Percentiles rank a stretch among this genome's conserved stretches.
These are phyloP conservation scores for Poliocrania exsul DNA, from an alignment of 2,797 vertebrate species.

Conservation along the genomic window DNA sequence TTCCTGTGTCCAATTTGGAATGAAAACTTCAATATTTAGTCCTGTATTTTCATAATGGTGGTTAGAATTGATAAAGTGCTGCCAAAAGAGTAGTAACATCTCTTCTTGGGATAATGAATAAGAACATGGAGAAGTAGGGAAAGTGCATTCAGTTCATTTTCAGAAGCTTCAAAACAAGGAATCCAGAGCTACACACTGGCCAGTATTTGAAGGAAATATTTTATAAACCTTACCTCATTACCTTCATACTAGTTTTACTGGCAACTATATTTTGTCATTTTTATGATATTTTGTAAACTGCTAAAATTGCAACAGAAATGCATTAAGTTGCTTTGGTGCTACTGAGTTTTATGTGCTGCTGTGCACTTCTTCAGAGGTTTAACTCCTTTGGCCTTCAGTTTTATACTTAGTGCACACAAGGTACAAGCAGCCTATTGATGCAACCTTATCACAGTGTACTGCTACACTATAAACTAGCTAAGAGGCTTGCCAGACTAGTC, in stretches of 20 bases:
- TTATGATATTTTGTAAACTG: background rate
- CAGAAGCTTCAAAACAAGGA: background rate
- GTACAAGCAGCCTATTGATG: background rate
- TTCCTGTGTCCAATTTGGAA: background rate
- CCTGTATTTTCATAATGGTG: background rate
- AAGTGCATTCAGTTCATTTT: background rate
- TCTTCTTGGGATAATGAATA: background rate
- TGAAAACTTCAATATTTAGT: background rate
- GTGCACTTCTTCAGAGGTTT: background rate
- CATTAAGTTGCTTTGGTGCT: background rate
- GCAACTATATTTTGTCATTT: background rate
- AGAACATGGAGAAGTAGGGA: background rate
- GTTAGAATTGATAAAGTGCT: background rate
- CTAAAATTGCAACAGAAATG: background rate
- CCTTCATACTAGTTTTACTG: background rate
- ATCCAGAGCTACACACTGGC: background rate
- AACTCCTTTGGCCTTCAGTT: background rate
- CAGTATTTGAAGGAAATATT: background rate
- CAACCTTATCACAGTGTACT: background rate
- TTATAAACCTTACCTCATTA: background rate
- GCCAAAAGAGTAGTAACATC: background rate
- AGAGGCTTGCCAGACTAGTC: conserved; percentile 42
- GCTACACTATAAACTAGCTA: conserved; percentile 1
- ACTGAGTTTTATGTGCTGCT: background rate
- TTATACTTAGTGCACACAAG: background rate